Base-by-base conservation (phyloP, 2,888 invertebrate species). In the Eilema caniola region DNA sequence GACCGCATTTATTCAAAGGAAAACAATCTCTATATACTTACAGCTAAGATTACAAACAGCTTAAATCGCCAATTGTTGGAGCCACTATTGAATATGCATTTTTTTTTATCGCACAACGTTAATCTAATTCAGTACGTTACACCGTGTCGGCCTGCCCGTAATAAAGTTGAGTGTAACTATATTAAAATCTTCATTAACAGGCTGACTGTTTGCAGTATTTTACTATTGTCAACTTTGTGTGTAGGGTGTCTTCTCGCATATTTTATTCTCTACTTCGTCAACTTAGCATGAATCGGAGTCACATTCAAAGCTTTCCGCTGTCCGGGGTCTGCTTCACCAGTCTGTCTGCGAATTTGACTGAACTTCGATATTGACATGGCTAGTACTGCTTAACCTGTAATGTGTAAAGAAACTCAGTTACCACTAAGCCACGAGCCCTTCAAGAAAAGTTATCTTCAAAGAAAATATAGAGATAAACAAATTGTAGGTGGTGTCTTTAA, bases 101-200 rank as follows among this genome's bases (percentile, higher is more conserved):
- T 78, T 75, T 53, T 33, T 33, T 64, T 64, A 25, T 64, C 64
- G 70, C 23, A 56, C 61, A 67, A 67, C 24, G 63, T 20, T 59
- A 72, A 73, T 73, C 69, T 47, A 69, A 72, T 78, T 71, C 37
- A 31, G 41, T 28, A 47, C 59, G 59, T 73, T 75, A 53, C 75
- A 67, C 56, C 53, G 31, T 56, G 68, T 41, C 25, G 31, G 37
- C 69, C 65, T 68, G 69, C 28, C 56, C 70, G 65, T 80, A 78
- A 76, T 78, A 76, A 72, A 79, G 75, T 75, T 53, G 64, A 62
- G 16, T 66, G 68, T 76, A 73, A 75, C 56, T 56, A 56, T 64
- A 66, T 76, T 78, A 68, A 33, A 65, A 69, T 62, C 67, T 78
- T 69, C 62, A 72, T 70, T 72, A 78, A 57, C 57, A 47, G 66